Evolutionary conservation across 2,888 invertebrate genomes (phyloP), one percentile per base, ranked within the genome.

Genomic region (Drosophila meridionalis): DNA sequence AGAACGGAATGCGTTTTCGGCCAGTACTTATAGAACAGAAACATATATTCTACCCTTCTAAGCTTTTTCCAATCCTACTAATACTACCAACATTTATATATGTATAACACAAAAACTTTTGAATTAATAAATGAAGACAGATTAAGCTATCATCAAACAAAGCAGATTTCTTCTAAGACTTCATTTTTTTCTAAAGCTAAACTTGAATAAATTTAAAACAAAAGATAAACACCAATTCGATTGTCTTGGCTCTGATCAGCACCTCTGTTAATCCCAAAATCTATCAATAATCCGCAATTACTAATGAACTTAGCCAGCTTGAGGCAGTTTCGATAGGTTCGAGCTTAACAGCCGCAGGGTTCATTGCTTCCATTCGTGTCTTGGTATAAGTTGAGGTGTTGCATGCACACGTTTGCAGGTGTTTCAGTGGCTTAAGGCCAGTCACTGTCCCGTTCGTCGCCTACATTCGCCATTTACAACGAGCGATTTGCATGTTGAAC

Each of bases 381-480:
- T 5, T 1, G 20, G 34, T 11, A 11, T 38, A 8, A 38, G 53
- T 9, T 7, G 26, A 55, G 38, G 38, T 38, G 53, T 28, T 55
- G 38, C 26, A 38, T 14, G 4, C 4, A 12, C 9, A 26, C 4
- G 20, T 11, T 20, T 38, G 2, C 28, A 55, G 28, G 53, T 53
- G 40, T 20, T 45, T 43, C 2, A 9, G 4, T 2, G 14, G 9
- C 34, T 50, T 50, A 57, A n/a, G 32, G 69, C 48, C 55, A 74
- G 59, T 70, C 80, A 64, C 59, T 72, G 67, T 70, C 63, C 57
- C 38, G 38, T 20, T 34, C 9, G 34, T 63, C 28, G 52, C 47
- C 59, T 30, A 43, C 14, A n/a, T 32, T 64, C 42, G 55, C 67
- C 14, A n/a, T 32, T 64, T 45, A 57, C 67, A 73, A 48, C 62